Evolutionary conservation across 2,888 invertebrate species (phyloP), one percentile per base, ranked within the genome.

Genomic region (Drosophila anomelani): DNA sequence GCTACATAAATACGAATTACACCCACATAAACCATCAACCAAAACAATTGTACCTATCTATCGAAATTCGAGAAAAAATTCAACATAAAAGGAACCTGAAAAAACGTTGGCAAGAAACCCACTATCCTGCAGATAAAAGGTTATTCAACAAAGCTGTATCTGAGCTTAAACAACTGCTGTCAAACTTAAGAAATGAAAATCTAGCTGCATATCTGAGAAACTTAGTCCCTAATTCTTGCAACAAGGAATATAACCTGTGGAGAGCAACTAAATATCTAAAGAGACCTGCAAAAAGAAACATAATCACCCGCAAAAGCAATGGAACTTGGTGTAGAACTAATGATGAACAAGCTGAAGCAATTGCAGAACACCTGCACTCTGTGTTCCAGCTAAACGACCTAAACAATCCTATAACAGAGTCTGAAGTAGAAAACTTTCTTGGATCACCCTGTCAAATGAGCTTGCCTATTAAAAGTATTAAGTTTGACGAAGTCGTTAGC

Each of bases 91-190:
- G 3, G 1, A 0, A 38, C 38, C 15, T 38, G 38, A 38, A 17
- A 57, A 51, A 57, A 57, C 36, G 49, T 39, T 56, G 51, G 56
- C 57, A 57, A 26, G 4, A 26, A 58, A 66, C 53, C 29, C 46
- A 32, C 20, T 54, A 58, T 39, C 44, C 38, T 29, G 44, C 44
- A 32, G 58, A 58, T 46, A 57, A 64, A 64, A 58, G 44, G 15
- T 36, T 36, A 12, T 36, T 36, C 13, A 51, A 51, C 13, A 36
- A 36, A 13, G 12, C 38, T 38, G 38, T 15, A 38, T 38, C 3
- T 38, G 7, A 38, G 15, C 15, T 38, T 15, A 23, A 53, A 10
- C 13, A 12, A 51, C 3, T 51, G 10, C 34, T 51, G 32, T 20
- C 51, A 17, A 51, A 20, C 20, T 53, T 38, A 38, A 23, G 15